Base-by-base conservation (phyloP, 53 echinoderm and acorn worm species). In the Echinometra lucunter region DNA sequence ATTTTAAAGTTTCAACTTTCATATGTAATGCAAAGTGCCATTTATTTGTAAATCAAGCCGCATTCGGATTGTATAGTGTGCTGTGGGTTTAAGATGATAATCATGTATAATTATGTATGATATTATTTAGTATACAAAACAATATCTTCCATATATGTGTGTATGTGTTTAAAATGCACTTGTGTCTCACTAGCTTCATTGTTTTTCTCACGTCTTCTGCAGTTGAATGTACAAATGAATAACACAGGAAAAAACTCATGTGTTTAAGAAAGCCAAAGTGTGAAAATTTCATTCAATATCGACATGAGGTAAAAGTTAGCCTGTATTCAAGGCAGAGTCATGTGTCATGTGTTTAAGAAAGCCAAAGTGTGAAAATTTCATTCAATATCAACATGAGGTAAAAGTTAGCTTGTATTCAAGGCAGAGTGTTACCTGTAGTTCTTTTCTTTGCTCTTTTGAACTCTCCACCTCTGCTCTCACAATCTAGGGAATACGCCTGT, bases 101-200 rank as follows among this genome's bases (percentile, higher is more conserved):
- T 15, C 11, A 74, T 72, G 34, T 74, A 40, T 17, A 40, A 18
- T 78, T 6, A 19, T 42, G 19, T n/a, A n/a, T 40, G 78, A 78
- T 42, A 18, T 38, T 21, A 40, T 78, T 78, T 40, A 78, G 15
- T 19, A 40, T 42, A 78, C 42, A 32, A 38, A 19, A 7, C 78
- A 42, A 78, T 78, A 78, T 78, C 78, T 78, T 78, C 78, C 78
- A 78, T 78, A 21, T 42, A 6, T 78, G 42, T 78, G 42, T 42
- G 23, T 78, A 6, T 42, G 42, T 78, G 23, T 19, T 40, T 40
- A 19, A 78, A 78, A 78, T 40, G 19, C 6, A 42, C 1, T 35
- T 72, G 30, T 72, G 1, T 30, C 11, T 70, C 34, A 13, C 18
- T 30, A 32, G 8, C 4, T 69, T 69, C 32, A 30, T 69, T 32